phyloP scores from a whole-genome alignment of 2,113 vertebrate genomes.

The Uria lomvia region DNA sequence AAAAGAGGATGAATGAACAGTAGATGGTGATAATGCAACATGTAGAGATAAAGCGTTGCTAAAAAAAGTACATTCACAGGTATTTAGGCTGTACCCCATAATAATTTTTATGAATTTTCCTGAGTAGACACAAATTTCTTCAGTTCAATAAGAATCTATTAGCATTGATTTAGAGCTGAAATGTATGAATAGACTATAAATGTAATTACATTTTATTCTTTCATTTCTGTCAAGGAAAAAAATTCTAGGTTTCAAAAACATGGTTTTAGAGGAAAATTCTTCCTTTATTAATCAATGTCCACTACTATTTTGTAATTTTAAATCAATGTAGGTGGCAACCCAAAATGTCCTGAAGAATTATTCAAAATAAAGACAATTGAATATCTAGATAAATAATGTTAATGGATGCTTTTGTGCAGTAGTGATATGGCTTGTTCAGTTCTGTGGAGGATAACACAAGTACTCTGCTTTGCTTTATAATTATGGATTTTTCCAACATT shows the following conservation, averaged over 20 bases:
- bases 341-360: not conserved
- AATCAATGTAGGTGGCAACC: not conserved
- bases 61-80: not conserved
- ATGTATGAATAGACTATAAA: not conserved
- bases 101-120: not conserved
- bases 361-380: not conserved
- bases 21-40: constrained; percentile 68
- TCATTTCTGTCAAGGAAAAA: not conserved
- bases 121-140: not conserved
- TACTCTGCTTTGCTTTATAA: not conserved
- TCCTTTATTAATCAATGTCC: not conserved
- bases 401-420: not conserved
- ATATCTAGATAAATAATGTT: not conserved
- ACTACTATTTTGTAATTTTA: not conserved
- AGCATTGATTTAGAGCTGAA: constrained; percentile 39
- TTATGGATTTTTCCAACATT: not conserved
- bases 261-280: not conserved
- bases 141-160: not conserved
- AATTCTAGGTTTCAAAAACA: not conserved
- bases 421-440: not conserved
- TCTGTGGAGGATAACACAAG: not conserved
- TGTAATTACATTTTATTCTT: constrained; percentile 33
- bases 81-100: not conserved
- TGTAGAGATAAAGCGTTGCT: not conserved
- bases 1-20: constrained; percentile 33